Conservation (phyloP, 2,113 vertebrate genomes). For the Hydrolagus affinis region DNA sequence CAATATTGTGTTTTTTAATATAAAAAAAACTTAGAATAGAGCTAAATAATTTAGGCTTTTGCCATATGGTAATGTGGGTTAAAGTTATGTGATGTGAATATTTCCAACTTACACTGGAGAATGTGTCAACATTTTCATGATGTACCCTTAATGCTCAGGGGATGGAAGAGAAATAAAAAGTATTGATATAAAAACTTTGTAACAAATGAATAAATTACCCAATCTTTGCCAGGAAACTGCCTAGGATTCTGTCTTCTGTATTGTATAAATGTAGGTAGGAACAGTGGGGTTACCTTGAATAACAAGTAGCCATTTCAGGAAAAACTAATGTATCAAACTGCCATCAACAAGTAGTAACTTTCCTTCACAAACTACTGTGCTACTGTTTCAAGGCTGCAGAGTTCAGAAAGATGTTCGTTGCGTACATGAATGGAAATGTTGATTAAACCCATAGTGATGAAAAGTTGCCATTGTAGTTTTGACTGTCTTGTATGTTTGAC, state of each 20-base stretch:
- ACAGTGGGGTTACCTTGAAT: neutral
- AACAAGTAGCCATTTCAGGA: neutral
- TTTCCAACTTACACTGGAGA: constrained; percentile 12
- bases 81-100: constrained; percentile 4
- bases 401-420: constrained; percentile 5
- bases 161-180: neutral
- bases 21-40: neutral
- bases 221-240: neutral
- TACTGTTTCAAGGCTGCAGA: neutral
- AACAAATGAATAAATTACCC: neutral
- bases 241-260: neutral
- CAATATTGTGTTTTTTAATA: neutral
- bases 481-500: constrained; percentile 8
- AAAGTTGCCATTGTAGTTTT: constrained; percentile 13
- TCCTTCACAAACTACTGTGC: neutral
- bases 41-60: constrained; percentile 4
- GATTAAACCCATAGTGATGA: neutral
- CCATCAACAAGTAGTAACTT: neutral
- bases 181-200: neutral
- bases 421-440: constrained; percentile 27
- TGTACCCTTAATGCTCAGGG: neutral
- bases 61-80: neutral
- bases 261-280: neutral
- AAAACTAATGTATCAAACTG: neutral
- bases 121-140: constrained; percentile 4